Percentiles rank a stretch among this genome's conserved stretches.
These are phyloP conservation scores for Xestoiulus laeticollis DNA, from an alignment of 2,888 invertebrate genomes.

Conservation along the genomic window DNA sequence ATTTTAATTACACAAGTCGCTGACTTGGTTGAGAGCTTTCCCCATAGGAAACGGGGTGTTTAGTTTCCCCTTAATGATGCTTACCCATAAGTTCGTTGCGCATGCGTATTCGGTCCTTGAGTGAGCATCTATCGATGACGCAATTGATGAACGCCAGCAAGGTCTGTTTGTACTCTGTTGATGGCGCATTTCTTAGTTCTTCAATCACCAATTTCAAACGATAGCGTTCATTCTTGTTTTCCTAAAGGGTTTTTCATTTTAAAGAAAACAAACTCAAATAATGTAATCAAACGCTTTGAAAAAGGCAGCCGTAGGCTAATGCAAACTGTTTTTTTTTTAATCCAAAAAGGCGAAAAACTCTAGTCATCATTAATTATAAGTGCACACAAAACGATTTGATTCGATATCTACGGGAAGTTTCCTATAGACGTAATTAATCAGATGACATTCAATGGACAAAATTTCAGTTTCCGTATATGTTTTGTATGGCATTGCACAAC, in stretches of 20 bases:
- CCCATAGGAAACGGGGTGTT: too few relatives aligned
- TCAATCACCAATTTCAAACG: constrained; percentile 87
- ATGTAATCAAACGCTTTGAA: not conserved
- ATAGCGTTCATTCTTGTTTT: constrained; percentile 85
- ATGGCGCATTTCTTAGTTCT: constrained; percentile 82
- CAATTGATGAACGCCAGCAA: constrained; percentile 95
- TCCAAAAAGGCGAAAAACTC: constrained; percentile 4
- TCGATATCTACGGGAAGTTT: not conserved
- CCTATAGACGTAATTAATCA: not conserved
- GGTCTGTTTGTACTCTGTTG: constrained; percentile 89
- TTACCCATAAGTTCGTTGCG: constrained; percentile 96
- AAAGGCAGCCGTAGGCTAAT: not conserved
- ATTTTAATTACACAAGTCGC: too few relatives aligned
- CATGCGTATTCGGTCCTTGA: constrained; percentile 86
- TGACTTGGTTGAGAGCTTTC: too few relatives aligned
- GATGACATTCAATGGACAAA: not conserved
- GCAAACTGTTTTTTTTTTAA: not conserved
- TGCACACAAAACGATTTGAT: not conserved
- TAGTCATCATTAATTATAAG: not conserved
- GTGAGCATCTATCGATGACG: constrained; percentile 88
- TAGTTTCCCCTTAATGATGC: constrained; percentile 60
- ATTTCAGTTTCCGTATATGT: not conserved
- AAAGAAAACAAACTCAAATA: not conserved
- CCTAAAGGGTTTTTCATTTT: constrained; percentile 67
- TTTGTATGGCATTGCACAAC: too few relatives aligned